A percentile compares a stretch with the other conserved stretches of the same genome.
phyloP scores from a whole-genome alignment of 2,113 vertebrate genomes.

The western clawed frog (Xenopus tropicalis) region UCB_Xtro_10.0 CM004450.2:50862001-50862500 shows the following conservation, averaged over 20 bases:
- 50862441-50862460: no score
- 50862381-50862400: no score
- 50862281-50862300: slow-evolving; percentile 31
- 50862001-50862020: no score
- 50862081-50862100: background rate
- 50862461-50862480: no score
- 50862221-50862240: slow-evolving; percentile 35
- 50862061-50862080: no score
- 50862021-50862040: no score
- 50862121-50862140: background rate
- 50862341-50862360: background rate
- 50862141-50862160: slow-evolving; percentile 15
- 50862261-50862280: slow-evolving; percentile 33
- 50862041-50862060: no score
- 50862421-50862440: no score
- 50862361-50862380: no score
- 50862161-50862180: slow-evolving; percentile 35
- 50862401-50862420: no score
- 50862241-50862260: slow-evolving; percentile 35
- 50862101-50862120: background rate
- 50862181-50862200: slow-evolving; percentile 38
- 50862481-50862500: no score
- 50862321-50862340: slow-evolving; percentile 31
- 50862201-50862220: slow-evolving; percentile 44
- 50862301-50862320: slow-evolving; percentile 21